phyloP scores from a whole-genome alignment of 2,888 invertebrate species.

The Amiota mariae region DNA sequence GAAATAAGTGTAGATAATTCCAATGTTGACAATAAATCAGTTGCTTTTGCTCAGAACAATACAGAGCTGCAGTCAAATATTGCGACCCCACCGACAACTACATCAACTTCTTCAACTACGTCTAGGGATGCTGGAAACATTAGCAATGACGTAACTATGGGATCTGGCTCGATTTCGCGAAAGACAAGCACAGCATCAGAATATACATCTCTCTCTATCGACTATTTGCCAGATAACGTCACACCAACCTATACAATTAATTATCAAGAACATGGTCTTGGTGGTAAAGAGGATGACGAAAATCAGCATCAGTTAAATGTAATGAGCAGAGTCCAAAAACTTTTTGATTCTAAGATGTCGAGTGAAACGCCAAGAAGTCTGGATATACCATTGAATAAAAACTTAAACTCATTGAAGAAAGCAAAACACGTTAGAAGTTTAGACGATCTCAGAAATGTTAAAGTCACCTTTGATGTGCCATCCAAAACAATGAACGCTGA shows the following conservation, averaged over 20 bases:
- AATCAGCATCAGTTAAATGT: constrained; percentile 36
- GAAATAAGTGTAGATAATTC: constrained; percentile 35
- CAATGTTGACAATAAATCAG: constrained; percentile 40
- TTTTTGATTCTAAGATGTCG: constrained; percentile 51
- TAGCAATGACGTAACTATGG: constrained; percentile 62
- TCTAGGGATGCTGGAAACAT: constrained; percentile 60
- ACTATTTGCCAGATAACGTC: constrained; percentile 76
- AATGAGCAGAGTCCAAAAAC: constrained; percentile 53
- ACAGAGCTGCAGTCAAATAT: constrained; percentile 47
- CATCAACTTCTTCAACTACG: constrained; percentile 64
- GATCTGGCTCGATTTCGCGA: constrained; percentile 73
- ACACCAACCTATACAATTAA: constrained; percentile 60
- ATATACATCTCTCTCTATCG: constrained; percentile 73
- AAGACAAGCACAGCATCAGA: constrained; percentile 77
- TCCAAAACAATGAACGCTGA: constrained; percentile 40
- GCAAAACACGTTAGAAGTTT: constrained; percentile 59
- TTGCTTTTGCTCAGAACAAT: constrained; percentile 38
- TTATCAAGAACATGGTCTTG: constrained; percentile 44
- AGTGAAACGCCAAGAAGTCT: constrained; percentile 60
- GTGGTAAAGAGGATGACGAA: constrained; percentile 43
- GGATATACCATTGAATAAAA: constrained; percentile 63
- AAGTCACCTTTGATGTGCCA: constrained; percentile 61
- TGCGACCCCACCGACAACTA: constrained; percentile 56
- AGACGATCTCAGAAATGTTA: constrained; percentile 58
- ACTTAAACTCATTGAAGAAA: constrained; percentile 59